Base-by-base conservation (phyloP, 2,797 vertebrate genomes). In the Trachops cirrhosus region DNA sequence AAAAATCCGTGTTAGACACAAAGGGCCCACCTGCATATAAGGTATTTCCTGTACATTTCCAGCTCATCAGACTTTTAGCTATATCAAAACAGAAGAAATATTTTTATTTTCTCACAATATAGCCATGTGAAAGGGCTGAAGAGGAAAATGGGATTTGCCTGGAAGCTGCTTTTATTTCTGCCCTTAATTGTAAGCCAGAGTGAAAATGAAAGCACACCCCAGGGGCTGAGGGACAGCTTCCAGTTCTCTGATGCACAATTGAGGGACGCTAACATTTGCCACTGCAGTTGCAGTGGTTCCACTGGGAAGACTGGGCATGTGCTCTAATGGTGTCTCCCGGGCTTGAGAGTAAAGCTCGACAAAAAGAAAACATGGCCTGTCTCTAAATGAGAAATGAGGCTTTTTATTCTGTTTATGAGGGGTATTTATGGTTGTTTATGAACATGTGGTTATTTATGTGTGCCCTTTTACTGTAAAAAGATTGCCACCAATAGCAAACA, bases 71-170 rank as follows among this genome's bases (percentile, higher is more conserved):
- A 57, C 54, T 95, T 82, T n/a, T 71, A 34, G 67, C 79, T 88
- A 22, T 50, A 70, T 93, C 57, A 80, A 87, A 92, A 57, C 18
- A 22, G 37, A 78, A 88, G 54, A 46, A 67, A 64, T 83, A 18
- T 41, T 74, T 91, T 86, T n/a, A 82, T 93, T 93, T 89, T 77
- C 46, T 62, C 21, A 41, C 32, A 74, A 52, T 50, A 50, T 1
- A 29, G 41, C 15, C 52, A 41, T 3, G 68, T 64, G 59, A 80
- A 88, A 54, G 68, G 39, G 41, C 64, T 48, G 39, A 80, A 73
- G 46, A 85, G 39, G 37, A 96, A 95, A 85, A 84, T n/a, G n/a
- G n/a, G 77, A 84, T 62, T 90, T 32, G 41, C 86, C 78, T 77
- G 15, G 48, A 92, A 93, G 74, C 37, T 75, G 41, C 73, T 94